Percentiles rank a stretch among this genome's conserved stretches.
phyloP scores from a whole-genome alignment of 2,797 vertebrate species.

The Carapus acus region DNA sequence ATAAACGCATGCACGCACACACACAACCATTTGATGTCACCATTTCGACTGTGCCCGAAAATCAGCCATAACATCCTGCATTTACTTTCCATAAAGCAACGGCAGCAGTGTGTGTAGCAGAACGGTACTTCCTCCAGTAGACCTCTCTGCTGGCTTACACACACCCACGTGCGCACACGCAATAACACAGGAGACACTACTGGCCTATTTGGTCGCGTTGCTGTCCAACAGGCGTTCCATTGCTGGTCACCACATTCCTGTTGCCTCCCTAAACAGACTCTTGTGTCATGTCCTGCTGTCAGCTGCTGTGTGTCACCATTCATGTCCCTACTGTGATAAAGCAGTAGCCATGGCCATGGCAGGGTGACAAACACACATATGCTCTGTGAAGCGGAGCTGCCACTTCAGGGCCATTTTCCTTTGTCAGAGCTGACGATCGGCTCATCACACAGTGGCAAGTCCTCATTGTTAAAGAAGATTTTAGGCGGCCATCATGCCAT shows the following conservation, averaged over 20 bases:
- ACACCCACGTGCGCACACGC: not conserved
- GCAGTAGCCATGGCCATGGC: constrained; percentile 61
- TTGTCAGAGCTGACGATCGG: constrained; percentile 38
- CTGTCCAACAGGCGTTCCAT: constrained; percentile 39
- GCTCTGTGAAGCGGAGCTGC: constrained; percentile 40
- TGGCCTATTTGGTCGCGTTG: constrained; percentile 41
- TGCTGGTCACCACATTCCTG: constrained; percentile 63
- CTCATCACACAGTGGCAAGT: constrained; percentile 13
- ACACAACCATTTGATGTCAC: not conserved
- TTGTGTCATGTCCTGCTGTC: constrained; percentile 70
- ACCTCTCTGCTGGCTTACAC: constrained; percentile 7
- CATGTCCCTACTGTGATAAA: constrained; percentile 64
- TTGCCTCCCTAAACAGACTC: constrained; percentile 67
- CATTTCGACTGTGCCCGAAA: too few species aligned
- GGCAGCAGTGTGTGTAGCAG: too few species aligned
- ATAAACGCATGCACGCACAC: constrained; percentile 2
- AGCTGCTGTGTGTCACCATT: constrained; percentile 69
- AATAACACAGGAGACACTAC: not conserved
- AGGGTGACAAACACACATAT: constrained; percentile 26
- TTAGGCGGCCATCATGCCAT: too few species aligned
- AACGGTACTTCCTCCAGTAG: too few species aligned
- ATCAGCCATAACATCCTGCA: too few species aligned
- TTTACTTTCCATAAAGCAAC: too few species aligned
- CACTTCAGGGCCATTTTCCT: constrained; percentile 64
- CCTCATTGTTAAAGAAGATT: not conserved